Evolutionary conservation across 2,797 vertebrate species (phyloP), one percentile per base, ranked within the genome.

Genomic region (Yasuhikotakia modesta): DNA sequence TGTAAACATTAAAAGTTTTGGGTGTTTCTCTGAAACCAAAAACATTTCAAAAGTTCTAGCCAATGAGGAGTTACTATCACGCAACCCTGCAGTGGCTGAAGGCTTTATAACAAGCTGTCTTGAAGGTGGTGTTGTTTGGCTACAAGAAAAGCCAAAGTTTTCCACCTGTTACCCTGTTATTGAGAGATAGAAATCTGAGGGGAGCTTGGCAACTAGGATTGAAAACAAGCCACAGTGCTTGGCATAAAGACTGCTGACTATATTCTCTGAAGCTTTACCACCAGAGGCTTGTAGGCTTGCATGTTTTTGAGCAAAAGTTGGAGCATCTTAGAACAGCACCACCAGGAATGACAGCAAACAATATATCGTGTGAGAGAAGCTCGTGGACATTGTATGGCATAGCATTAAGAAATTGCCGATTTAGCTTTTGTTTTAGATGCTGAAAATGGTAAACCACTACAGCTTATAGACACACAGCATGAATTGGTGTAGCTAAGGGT

Each of bases 171-270:
- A 69, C 63, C 39, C n/a, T n/a, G n/a, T n/a, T 5, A 57, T 48
- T 16, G 16, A 50, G 3, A 27, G 65, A 57, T 50, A 10, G 19
- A 35, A 69, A 35, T 77, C 65, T 58, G n/a, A n/a, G 69, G 65
- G 46, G 39, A 39, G 30, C 10, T 63, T 1, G 30, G n/a, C n/a
- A n/a, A n/a, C n/a, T n/a, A n/a, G n/a, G n/a, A n/a, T n/a, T n/a
- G n/a, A n/a, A n/a, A 61, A 61, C 27, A 24, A 10, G 19, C 53
- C 65, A 7, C 30, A 11, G 14, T 1, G 30, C n/a, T 35, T 76
- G 74, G 65, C 65, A 58, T 52, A 48, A 58, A 67, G n/a, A 76
- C 52, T 67, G 73, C 73, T 76, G 73, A 76, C 64, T 57, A 22
- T n/a, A n/a, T 53, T 67, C n/a, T 76, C 17, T 30, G 39, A 67